phyloP scores from a whole-genome alignment of 2,797 vertebrate species.

The Pseudochaenichthys georgianus region DNA sequence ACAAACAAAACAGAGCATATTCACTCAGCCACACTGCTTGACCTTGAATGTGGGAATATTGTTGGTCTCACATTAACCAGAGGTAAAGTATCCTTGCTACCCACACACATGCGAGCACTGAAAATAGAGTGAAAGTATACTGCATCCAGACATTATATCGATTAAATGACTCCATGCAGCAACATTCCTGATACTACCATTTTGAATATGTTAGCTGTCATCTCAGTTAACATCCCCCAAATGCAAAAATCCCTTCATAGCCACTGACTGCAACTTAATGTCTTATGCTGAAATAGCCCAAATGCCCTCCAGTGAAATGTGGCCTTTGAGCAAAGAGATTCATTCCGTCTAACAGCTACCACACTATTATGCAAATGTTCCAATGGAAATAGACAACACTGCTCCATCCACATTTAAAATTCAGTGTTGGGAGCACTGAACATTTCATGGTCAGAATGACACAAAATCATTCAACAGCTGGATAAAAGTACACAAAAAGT shows the following conservation, averaged over 20 bases:
- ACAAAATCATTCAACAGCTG: neutral
- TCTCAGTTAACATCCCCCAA: neutral
- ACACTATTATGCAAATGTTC: conserved; percentile 29
- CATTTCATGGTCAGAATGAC: conserved; percentile 29
- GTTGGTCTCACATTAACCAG: conserved; percentile 72
- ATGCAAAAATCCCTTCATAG: neutral
- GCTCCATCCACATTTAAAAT: conserved; percentile 21
- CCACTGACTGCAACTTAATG: conserved; percentile 3
- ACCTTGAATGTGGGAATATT: conserved; percentile 76
- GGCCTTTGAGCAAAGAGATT: conserved; percentile 50
- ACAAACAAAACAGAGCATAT: conserved; percentile 51
- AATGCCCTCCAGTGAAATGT: conserved; percentile 47
- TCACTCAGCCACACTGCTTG: conserved; percentile 63
- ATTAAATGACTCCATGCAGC: neutral
- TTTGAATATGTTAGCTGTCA: neutral
- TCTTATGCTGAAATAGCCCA: conserved; percentile 55
- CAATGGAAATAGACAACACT: neutral
- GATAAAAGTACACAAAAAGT: neutral
- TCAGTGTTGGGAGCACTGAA: conserved; percentile 21
- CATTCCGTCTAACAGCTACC: conserved; percentile 20
- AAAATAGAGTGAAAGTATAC: conserved; percentile 43
- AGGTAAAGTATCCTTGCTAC: conserved; percentile 64
- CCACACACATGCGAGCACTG: conserved; percentile 36
- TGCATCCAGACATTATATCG: conserved; percentile 20
- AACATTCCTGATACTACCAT: neutral